phyloP scores from a whole-genome alignment of 2,888 invertebrate genomes.

The Chaitophorus viminalis region DNA sequence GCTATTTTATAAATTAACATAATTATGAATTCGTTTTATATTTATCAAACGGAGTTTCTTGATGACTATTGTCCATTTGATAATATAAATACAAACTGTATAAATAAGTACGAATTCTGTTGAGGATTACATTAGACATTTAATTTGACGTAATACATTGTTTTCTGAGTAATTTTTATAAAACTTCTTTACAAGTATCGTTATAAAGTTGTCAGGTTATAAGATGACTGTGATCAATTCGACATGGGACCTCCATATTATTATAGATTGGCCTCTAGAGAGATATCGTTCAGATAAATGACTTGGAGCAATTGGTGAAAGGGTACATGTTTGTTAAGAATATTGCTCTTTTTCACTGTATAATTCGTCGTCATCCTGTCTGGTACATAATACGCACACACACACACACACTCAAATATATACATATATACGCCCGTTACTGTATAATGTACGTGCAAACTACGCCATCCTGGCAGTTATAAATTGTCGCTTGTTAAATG shows the following conservation, averaged over 20 bases:
- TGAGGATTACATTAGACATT: background rate
- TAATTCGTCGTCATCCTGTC: conserved; percentile 28
- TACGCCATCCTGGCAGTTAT: conserved; percentile 52
- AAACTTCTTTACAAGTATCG: background rate
- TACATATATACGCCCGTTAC: background rate
- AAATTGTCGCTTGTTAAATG: conserved; percentile 62
- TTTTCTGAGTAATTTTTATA: conserved; percentile 10
- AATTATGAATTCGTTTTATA: background rate
- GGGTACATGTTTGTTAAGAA: conserved; percentile 18
- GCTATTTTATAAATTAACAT: too few species aligned
- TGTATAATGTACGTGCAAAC: conserved; percentile 47
- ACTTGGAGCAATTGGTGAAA: conserved; percentile 10
- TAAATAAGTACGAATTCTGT: too few species aligned
- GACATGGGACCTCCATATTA: conserved; percentile 24
- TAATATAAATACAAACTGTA: conserved; percentile 9
- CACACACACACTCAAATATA: background rate
- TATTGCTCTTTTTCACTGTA: conserved; percentile 3
- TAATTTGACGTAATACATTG: conserved; percentile 16
- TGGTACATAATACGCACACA: background rate
- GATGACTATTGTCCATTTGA: background rate
- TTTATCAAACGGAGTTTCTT: background rate
- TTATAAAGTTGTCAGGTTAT: background rate
- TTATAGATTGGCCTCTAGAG: conserved; percentile 40
- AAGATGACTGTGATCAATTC: conserved; percentile 48
- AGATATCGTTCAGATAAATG: conserved; percentile 32